Conservation (phyloP, 2,888 invertebrate genomes). For the Chrysolina oricalcia region DNA sequence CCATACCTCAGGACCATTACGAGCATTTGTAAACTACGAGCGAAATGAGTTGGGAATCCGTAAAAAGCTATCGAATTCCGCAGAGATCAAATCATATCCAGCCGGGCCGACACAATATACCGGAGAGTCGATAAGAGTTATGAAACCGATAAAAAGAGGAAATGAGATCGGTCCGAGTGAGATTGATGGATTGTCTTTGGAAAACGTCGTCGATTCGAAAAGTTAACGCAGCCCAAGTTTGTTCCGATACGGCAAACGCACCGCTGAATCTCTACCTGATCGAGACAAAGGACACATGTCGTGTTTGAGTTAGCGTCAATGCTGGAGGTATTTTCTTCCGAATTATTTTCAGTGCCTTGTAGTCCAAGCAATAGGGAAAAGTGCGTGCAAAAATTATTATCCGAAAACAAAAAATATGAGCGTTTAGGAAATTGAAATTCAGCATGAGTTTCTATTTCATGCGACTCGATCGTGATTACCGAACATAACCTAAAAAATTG, state of each 20-base stretch:
- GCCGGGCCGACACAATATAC: background rate
- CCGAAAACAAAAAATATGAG: too few species aligned
- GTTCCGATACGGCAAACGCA: background rate
- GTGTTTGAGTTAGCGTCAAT: too few species aligned
- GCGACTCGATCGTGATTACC: too few species aligned
- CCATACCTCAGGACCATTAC: too few species aligned
- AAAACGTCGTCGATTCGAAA: background rate
- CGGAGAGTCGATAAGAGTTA: background rate
- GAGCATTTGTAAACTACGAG: too few species aligned
- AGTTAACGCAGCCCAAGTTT: background rate
- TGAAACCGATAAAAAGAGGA: background rate
- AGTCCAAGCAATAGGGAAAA: too few species aligned
- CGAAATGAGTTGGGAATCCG: background rate
- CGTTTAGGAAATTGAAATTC: too few species aligned
- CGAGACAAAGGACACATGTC: background rate
- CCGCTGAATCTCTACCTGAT: background rate
- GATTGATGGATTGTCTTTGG: conserved; percentile 12
- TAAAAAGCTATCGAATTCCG: background rate
- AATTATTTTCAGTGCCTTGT: background rate
- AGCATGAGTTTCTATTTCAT: too few species aligned
- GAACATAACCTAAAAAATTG: too few species aligned
- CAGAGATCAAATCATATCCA: background rate
- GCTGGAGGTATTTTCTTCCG: background rate
- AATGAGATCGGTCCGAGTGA: conserved; percentile 5
- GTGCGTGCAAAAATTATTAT: too few species aligned